Evolutionary conservation across 1,140 invertebrate species (phyloP), one percentile per base, ranked within the genome.

Genomic region (Eueides isabella): DNA sequence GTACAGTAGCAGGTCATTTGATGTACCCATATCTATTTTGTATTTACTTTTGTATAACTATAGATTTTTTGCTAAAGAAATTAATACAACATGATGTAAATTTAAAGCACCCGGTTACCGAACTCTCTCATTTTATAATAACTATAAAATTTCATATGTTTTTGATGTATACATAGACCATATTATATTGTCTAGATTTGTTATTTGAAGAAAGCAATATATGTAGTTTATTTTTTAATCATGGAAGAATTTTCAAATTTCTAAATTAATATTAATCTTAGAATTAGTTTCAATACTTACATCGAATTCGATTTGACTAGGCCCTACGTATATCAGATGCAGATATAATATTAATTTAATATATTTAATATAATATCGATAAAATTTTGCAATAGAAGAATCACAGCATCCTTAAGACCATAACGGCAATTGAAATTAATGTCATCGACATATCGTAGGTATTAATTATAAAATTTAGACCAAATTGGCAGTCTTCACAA

Each of bases 401-500:
- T 92, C 91, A 92, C 91, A 92, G 91, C 91, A 92, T 92, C 84
- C 88, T 92, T 91, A 92, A 89, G 89, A 91, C 88, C 89, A 86
- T 92, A 90, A 89, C 84, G 89, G 88, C 89, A 86, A 89, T 90
- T 88, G 85, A 90, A 91, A 92, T 90, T 84, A 91, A 91, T 86
- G 82, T 91, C 84, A 86, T 87, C 86, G 89, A 91, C 87, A 86
- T 91, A 92, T 90, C 89, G 89, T 90, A 90, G 83, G 80, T 88
- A 90, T 89, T 89, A 87, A 90, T 89, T 93, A 86, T 92, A 93
- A 89, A 93, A 92, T 93, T 93, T 91, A 93, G 91, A 93, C 91
- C 91, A 93, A 92, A 91, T 92, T 92, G 90, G 90, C 91, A 93
- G 91, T 93, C 91, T 92, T 93, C 83, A 91, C 88, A 91, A 92